Evolutionary conservation across 2,113 vertebrate genomes (phyloP), one percentile per base, ranked within the genome.

Genomic region (Chlorodrepanis virens): DNA sequence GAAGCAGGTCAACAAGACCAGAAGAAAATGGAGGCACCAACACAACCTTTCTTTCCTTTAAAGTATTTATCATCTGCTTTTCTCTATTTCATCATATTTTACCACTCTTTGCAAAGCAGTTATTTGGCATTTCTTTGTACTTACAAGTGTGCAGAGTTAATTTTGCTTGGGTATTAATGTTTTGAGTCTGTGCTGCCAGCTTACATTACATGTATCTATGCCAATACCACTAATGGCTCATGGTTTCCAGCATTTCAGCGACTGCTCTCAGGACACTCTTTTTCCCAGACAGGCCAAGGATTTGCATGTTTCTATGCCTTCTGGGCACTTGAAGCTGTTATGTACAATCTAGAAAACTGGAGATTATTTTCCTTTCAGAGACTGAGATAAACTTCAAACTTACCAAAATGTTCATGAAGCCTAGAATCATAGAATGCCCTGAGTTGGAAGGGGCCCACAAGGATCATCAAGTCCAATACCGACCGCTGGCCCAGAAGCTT

Each of bases 341-440:
- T 15, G 31, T 76, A 44, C 17, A 50, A 14, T 45, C 63, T 94
- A 29, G 37, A 86, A 93, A 92, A 81, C 0, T 25, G 35, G 67
- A 75, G 39, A 86, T 63, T 89, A 60, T 92, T 91, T 96, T 94
- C 6, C 10, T 86, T 92, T 70, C 77, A 86, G 61, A 87, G 21
- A 20, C 37, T 42, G 42, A 75, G 44, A 56, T 52, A 75, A 84
- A 94, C 72, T 44, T 24, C 5, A 5, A 83, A 54, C 13, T 24
- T 78, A 74, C 14, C 42, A 67, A 79, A 90, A 88, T 22, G 9
- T 44, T 5, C 35, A 31, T 59, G 59, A 86, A 83, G 65, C 31
- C 18, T 63, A 27, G 31, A 76, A 54, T 47, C n/a, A 27, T 7
- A 42, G 54, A 69, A 42, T 50, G 42, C 14, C 10, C 49, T 49